Evolutionary conservation across 2,113 vertebrate species (phyloP), one percentile per base, ranked within the genome.

Genomic region (Melanotaenia duboulayi): DNA sequence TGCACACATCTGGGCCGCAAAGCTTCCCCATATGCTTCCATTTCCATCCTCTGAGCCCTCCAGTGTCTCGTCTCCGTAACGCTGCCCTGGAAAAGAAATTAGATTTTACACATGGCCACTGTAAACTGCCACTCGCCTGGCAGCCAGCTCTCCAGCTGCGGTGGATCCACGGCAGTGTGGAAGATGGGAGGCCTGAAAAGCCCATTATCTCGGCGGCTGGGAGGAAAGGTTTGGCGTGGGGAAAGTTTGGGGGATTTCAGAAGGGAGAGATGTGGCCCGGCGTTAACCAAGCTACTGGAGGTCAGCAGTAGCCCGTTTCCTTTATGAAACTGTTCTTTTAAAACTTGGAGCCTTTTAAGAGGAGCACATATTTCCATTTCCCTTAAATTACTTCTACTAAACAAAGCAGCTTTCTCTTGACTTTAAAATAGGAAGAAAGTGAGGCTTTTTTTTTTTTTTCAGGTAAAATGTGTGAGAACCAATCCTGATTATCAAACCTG

Each of bases 241-340:
- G 90, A 87, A 80, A 87, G 72, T 92, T 92, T 71, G 82, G 91
- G 91, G 91, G 87, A 90, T 92, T 92, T 92, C 76, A 84, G 84
- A 66, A 76, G 74, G 77, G 77, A 85, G 75, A 73, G 54, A 73
- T 54, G 40, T 57, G 40, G 78, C 69, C 61, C 78, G 63, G 51
- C 42, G 73, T 78, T 57, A 82, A 55, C 58, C 71, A 78, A 83
- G 88, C 88, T 91, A 81, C 88, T 85, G 89, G 78, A 89, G 86
- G 86, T 92, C 89, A 91, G 70, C 71, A 24, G 87, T 0, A 66
- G 76, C 77, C 74, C 6, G 17, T 48, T 48, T 48, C 44, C 44
- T 48, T 19, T n/a, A 42, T 16, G 40, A 42, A 16, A 4, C 40
- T 59, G 14, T 2, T 32, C 4, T 39, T 7, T 11, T 46, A 17